A percentile compares a stretch with the other conserved stretches of the same genome.
Evolutionary conservation across 2,113 vertebrate species (phyloP).

Genomic region (Platichthys flesus): DNA sequence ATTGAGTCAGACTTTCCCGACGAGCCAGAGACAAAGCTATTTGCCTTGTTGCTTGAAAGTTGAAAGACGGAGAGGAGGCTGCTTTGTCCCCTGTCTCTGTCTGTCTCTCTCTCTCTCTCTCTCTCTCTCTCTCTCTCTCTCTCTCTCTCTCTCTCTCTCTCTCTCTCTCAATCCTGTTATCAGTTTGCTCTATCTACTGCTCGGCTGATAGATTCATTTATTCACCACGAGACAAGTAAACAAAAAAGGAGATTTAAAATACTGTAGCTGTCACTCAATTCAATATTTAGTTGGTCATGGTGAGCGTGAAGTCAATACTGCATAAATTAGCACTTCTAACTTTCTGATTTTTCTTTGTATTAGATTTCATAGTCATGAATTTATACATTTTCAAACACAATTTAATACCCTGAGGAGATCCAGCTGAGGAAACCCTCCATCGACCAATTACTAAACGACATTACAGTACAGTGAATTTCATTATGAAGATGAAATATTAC

Average conservation of each 20-base stretch:
- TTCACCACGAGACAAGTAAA: constrained; percentile 24
- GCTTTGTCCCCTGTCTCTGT: background rate
- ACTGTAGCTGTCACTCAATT: constrained; percentile 4
- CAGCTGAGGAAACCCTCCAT: background rate
- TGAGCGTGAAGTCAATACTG: constrained; percentile 5
- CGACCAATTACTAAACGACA: background rate
- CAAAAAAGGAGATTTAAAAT: constrained; percentile 25
- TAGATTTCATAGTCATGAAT: constrained; percentile 3
- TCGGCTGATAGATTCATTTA: constrained; percentile 30
- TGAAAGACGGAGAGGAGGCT: background rate
- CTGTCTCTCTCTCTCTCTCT: background rate
- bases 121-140: background rate
- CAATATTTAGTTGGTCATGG: constrained; percentile 9
- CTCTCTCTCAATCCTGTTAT: constrained; percentile 20
- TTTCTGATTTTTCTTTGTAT: constrained; percentile 6
- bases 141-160: background rate
- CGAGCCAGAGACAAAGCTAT: constrained; percentile 50
- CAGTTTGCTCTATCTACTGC: constrained; percentile 15
- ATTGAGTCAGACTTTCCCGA: constrained; percentile 58
- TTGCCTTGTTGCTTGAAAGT: constrained; percentile 58
- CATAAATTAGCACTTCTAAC: constrained; percentile 21
- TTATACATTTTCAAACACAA: constrained; percentile 7
- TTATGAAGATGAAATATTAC: background rate
- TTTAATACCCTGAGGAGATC: constrained; percentile 3
- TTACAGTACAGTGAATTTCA: background rate